Conservation (phyloP, 2,888 invertebrate genomes). For the Rutpela maculata region DNA sequence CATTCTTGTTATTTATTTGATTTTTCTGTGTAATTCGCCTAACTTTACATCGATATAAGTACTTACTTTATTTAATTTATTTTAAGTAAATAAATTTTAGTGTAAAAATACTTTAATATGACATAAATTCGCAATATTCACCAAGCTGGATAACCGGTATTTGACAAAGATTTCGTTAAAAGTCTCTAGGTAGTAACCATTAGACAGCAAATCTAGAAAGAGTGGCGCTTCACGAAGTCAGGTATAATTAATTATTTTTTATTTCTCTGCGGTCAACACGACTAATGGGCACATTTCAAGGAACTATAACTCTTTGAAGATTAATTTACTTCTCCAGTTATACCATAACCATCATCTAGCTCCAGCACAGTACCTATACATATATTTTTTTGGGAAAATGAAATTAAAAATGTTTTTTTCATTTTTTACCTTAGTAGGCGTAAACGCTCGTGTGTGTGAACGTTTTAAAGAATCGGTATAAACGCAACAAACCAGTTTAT, state of each 20-base stretch:
- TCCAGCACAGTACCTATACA: not conserved
- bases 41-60: too few relatives aligned
- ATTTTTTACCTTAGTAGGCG: conserved; percentile 20
- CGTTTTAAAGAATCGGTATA: not conserved
- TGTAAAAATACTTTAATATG: too few relatives aligned
- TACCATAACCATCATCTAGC: not conserved
- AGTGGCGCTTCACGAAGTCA: conserved; percentile 22
- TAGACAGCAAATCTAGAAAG: conserved; percentile 25
- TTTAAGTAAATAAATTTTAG: too few relatives aligned
- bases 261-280: conserved; percentile 11
- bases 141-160: conserved; percentile 15
- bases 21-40: too few relatives aligned
- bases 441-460: conserved; percentile 1
- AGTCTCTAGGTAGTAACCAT: conserved; percentile 1
- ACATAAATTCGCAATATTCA: not conserved
- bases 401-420: conserved; percentile 17
- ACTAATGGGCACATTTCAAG: conserved; percentile 27
- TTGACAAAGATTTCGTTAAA: not conserved
- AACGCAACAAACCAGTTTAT: conserved; percentile 35
- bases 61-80: too few relatives aligned
- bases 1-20: too few relatives aligned
- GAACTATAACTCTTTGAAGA: conserved; percentile 20
- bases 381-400: conserved; percentile 14
- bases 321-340: conserved; percentile 12
- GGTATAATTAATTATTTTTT: conserved; percentile 33